Base-by-base conservation (phyloP, 1,140 invertebrate species). In the Zaprionus davidi region DNA sequence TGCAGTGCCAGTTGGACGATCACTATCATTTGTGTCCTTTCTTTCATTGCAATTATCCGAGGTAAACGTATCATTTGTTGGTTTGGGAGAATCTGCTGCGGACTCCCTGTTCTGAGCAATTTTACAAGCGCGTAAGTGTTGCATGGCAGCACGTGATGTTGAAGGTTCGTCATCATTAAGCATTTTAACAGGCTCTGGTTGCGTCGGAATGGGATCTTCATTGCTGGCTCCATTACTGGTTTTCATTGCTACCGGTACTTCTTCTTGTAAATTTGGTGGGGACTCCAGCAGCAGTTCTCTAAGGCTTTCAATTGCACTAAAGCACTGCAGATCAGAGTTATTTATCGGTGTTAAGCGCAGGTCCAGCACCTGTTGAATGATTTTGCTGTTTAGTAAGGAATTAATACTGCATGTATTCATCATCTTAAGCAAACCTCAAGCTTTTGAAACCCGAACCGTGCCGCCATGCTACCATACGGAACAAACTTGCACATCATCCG, bases 381-480 rank as follows among this genome's bases (percentile, higher is more conserved):
- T 56, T 7, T 26, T 44, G 22, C 22, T 28, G 12, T 31, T 22
- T 13, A 1, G 34, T 56, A 11, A 12, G 2, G 20, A 38, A 7
- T 13, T 5, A 13, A 20, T 31, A 20, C 22, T 4, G 2, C 17
- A 28, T 38, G 6, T 28, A 7, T 15, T 15, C 44, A 31, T 1
- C 9, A 9, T 26, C 9, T 51, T 7, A 5, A 6, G 0, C 76
- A 81, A 93, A 95, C 95, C 93, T 95, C 94, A 7, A 96, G 84
- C 17, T 93, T 93, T 85, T 94, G 93, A 78, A 96, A 96, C n/a
- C 96, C 96, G 91, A 96, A 96, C 81, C 95, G 93, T 9, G 95
- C 94, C 0, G 96, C 95, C 46, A 97, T 94, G 81, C 96, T 96
- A 15, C 95, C 94, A 91, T 97, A 97, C 0, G 96, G 95, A 15